Evolutionary conservation across 92 coral and sea anemone genomes (phyloP).

Genomic region (Paragorgia papillata): DNA sequence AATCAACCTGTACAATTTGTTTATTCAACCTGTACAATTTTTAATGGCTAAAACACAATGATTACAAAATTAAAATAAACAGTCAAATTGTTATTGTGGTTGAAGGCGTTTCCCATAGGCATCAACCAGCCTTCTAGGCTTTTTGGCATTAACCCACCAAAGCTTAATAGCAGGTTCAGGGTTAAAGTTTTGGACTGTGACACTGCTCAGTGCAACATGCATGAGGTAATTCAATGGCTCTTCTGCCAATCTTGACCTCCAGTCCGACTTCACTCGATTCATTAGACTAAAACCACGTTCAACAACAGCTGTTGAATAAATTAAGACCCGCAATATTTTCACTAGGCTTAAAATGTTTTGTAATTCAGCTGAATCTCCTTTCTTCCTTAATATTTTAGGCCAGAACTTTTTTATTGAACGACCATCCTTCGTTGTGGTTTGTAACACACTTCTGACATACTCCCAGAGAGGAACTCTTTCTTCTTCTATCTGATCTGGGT

Average conservation of each 20-base stretch:
- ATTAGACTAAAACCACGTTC: conserved; percentile 49
- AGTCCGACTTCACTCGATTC: conserved; percentile 46
- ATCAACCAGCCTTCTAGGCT: background rate
- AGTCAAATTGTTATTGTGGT: too few relatives aligned
- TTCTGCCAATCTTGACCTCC: conserved; percentile 47
- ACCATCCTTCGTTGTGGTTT: conserved; percentile 29
- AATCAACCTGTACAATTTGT: too few relatives aligned
- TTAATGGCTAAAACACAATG: too few relatives aligned
- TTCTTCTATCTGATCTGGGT: conserved; percentile 31
- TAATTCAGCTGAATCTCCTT: conserved; percentile 20
- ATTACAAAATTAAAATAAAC: too few relatives aligned
- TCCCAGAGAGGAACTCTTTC: conserved; percentile 39
- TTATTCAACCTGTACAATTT: too few relatives aligned
- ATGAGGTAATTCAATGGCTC: conserved; percentile 55
- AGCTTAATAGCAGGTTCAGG: conserved; percentile 46
- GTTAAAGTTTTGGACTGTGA: conserved; percentile 26
- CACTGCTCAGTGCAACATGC: conserved; percentile 59
- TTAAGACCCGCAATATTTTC: conserved; percentile 43
- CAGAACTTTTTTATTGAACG: conserved; percentile 32
- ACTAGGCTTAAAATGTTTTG: conserved; percentile 28
- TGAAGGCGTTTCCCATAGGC: too few relatives aligned
- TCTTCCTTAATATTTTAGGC: conserved; percentile 38
- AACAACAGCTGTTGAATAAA: conserved; percentile 50
- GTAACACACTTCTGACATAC: conserved; percentile 11
- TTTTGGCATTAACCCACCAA: conserved; percentile 30